Conservation (phyloP, 2,797 vertebrate species). For the Myotis pilosus region DNA sequence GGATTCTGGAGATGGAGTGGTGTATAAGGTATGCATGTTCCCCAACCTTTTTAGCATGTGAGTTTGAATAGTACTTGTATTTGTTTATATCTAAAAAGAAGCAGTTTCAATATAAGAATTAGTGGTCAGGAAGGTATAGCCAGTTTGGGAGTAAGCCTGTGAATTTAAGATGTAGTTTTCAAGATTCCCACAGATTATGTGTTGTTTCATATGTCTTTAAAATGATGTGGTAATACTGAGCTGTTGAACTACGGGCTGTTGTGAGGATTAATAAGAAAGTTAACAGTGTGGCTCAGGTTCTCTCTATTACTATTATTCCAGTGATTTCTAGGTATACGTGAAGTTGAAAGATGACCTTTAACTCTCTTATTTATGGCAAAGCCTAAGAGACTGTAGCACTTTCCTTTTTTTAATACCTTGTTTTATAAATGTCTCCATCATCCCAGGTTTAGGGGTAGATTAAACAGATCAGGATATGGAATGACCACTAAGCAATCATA, state of each 20-base stretch:
- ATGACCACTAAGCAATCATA: slow-evolving; percentile 35
- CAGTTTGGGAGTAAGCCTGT: neutral
- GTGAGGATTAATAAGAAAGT: neutral
- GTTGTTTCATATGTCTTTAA: neutral
- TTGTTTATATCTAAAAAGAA: slow-evolving; percentile 47
- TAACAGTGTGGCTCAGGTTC: neutral
- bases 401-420: neutral
- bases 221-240: neutral
- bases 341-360: slow-evolving; percentile 22
- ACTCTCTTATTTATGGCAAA: slow-evolving; percentile 5
- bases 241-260: neutral
- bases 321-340: slow-evolving; percentile 1
- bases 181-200: neutral
- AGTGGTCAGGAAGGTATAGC: neutral
- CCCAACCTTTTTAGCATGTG: neutral
- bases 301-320: slow-evolving; percentile 1
- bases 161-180: neutral
- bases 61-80: neutral
- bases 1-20: neutral
- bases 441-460: neutral
- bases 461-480: neutral
- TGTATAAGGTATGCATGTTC: neutral
- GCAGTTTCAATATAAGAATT: neutral
- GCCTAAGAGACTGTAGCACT: neutral
- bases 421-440: slow-evolving; percentile 6